These are phyloP conservation scores for Trachops cirrhosus DNA, from an alignment of 2,797 vertebrate species.

Conservation along the genomic window DNA sequence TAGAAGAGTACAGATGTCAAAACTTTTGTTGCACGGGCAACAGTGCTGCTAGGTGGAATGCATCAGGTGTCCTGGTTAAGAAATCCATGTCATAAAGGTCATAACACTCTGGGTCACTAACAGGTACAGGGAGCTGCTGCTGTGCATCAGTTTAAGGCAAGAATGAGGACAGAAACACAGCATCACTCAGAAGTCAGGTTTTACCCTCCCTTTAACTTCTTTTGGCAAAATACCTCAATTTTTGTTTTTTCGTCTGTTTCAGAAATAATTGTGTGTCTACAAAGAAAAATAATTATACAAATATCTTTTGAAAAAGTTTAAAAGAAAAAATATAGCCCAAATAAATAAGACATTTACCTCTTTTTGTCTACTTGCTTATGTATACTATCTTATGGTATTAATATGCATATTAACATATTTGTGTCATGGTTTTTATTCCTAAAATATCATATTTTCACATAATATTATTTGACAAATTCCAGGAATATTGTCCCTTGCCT, in stretches of 20 bases:
- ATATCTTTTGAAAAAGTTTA: neutral
- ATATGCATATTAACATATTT: neutral
- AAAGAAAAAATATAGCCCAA: neutral
- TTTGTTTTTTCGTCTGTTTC: neutral
- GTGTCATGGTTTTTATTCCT: neutral
- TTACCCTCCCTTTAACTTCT: neutral
- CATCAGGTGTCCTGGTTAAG: rapidly evolving
- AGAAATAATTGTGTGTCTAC: neutral
- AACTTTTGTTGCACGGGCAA: neutral
- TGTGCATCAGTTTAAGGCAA: neutral
- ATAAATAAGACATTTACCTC: neutral
- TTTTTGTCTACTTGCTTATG: neutral
- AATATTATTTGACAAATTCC: neutral
- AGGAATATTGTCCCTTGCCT: neutral
- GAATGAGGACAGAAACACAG: neutral
- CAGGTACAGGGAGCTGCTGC: neutral
- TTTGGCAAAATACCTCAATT: neutral
- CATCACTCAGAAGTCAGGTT: neutral
- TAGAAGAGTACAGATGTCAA: neutral
- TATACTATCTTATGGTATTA: neutral
- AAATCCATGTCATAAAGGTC: neutral
- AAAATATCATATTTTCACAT: neutral
- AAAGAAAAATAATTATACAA: neutral
- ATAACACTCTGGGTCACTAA: neutral
- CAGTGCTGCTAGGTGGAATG: neutral